Conservation (phyloP, 1,140 invertebrate species). For the Chionoecetes opilio region DNA sequence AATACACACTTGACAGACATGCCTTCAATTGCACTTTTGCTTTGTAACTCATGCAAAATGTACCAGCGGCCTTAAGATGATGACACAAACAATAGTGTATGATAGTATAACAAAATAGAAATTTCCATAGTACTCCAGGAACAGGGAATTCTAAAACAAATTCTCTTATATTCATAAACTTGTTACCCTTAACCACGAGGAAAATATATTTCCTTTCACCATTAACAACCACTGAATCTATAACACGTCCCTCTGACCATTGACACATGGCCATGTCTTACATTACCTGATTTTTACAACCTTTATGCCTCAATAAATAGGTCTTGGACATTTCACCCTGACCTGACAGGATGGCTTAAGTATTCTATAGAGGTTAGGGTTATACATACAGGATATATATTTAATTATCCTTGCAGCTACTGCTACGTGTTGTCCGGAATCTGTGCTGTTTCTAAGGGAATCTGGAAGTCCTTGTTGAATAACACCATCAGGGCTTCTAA, state of each 20-base stretch:
- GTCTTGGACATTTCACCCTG: not conserved
- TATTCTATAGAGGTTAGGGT: conserved; percentile 39
- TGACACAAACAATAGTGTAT: conserved; percentile 20
- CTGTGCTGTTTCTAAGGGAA: conserved; percentile 62
- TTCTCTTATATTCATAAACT: not conserved
- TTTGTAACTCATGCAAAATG: not conserved
- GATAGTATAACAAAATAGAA: conserved; percentile 11
- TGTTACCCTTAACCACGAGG: not conserved
- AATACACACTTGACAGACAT: not conserved
- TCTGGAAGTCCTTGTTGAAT: conserved; percentile 82
- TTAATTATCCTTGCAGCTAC: conserved; percentile 18
- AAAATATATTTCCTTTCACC: not conserved
- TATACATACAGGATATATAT: not conserved
- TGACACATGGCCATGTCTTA: not conserved
- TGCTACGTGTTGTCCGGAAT: conserved; percentile 77
- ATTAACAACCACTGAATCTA: conserved; percentile 7
- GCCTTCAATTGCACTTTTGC: not conserved
- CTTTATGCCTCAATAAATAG: conserved; percentile 3
- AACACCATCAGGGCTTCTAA: conserved; percentile 87
- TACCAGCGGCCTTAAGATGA: not conserved
- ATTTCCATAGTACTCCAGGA: not conserved
- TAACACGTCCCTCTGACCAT: not conserved
- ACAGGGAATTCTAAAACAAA: conserved; percentile 30
- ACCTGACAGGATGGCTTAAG: not conserved
- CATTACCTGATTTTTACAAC: conserved; percentile 28